These are phyloP conservation scores for Chlorodrepanis virens DNA, from an alignment of 2,113 vertebrate species.

Conservation along the genomic window DNA sequence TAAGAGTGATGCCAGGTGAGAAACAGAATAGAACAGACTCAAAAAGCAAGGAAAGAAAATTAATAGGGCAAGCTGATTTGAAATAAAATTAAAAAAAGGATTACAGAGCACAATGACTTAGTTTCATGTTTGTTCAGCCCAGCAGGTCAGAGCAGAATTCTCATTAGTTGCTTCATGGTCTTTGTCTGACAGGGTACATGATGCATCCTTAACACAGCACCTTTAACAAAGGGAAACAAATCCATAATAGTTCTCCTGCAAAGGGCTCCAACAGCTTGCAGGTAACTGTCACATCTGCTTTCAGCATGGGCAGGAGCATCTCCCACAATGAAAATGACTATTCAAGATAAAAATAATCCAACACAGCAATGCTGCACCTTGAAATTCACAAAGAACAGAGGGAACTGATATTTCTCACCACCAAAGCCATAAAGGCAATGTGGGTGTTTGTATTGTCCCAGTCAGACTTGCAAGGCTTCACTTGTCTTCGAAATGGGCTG, in stretches of 20 bases:
- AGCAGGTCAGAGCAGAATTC: neutral
- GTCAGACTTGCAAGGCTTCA: neutral
- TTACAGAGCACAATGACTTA: neutral
- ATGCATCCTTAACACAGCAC: neutral
- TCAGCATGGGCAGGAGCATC: neutral
- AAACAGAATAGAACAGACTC: neutral
- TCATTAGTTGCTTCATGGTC: neutral
- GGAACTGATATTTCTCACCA: neutral
- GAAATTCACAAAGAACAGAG: neutral
- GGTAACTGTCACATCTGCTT: neutral
- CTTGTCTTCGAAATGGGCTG: neutral
- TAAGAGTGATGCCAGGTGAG: neutral
- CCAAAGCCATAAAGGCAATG: neutral
- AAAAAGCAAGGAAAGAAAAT: neutral
- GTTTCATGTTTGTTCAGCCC: neutral
- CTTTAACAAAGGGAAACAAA: neutral
- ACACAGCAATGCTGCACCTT: neutral
- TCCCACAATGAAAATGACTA: fast-evolving
- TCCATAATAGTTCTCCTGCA: neutral
- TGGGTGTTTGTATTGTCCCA: neutral
- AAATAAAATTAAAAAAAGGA: neutral
- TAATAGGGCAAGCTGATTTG: neutral
- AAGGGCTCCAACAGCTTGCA: neutral
- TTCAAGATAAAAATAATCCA: neutral
- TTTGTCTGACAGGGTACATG: neutral